Evolutionary conservation across 2,888 invertebrate genomes (phyloP).

Genomic region (Fragum fragum): DNA sequence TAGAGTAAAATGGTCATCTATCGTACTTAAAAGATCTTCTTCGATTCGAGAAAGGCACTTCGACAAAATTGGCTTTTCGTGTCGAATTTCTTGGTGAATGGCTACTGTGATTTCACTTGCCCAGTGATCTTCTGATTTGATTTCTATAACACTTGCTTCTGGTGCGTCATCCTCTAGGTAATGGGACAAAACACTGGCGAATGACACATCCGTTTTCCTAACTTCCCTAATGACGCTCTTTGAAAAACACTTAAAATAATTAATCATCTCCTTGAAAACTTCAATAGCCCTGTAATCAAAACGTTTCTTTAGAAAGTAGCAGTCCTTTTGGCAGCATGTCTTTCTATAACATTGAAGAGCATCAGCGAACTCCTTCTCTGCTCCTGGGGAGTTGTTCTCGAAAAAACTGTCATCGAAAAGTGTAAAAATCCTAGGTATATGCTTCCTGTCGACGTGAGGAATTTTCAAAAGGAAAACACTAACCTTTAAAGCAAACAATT

Average conservation of each 20-base stretch:
- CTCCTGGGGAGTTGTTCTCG: not conserved
- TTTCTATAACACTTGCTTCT: not conserved
- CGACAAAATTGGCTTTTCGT: not conserved
- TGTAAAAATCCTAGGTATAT: not conserved
- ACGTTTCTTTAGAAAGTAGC: not conserved
- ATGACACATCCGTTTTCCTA: not conserved
- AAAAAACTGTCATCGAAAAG: not conserved
- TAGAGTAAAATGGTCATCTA: not conserved
- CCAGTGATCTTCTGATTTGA: not conserved
- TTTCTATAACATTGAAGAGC: not conserved
- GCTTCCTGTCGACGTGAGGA: not conserved
- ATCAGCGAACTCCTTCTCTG: not conserved
- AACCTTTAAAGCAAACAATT: not conserved
- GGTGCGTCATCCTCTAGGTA: not conserved
- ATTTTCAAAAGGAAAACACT: not conserved
- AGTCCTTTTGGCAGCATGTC: not conserved
- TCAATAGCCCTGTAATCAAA: not conserved
- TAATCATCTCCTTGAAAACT: not conserved
- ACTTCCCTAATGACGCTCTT: not conserved
- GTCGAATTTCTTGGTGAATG: not conserved
- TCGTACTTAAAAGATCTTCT: not conserved
- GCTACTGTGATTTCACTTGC: not conserved
- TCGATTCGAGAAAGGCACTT: not conserved
- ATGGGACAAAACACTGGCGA: constrained; percentile 7
- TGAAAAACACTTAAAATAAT: not conserved